Conservation (phyloP, 2,797 vertebrate species). For the Propithecus deckenii region DNA sequence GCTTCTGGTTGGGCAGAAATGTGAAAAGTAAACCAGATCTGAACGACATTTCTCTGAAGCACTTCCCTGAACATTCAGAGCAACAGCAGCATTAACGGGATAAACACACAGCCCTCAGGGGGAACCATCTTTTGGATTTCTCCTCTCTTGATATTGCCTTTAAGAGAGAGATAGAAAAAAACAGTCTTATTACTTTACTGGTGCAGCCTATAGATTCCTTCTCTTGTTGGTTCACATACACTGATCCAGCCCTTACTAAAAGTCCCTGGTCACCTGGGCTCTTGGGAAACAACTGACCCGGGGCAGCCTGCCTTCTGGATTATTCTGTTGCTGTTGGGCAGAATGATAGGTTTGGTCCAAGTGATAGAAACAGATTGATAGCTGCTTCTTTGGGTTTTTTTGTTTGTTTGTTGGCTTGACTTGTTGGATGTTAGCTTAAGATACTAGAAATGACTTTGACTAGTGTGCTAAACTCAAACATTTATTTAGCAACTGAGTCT, state of each 20-base stretch:
- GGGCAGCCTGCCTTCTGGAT: background rate
- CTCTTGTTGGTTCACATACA: background rate
- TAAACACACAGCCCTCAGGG: background rate
- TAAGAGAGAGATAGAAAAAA: background rate
- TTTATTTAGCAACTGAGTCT: background rate
- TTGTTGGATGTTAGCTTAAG: background rate
- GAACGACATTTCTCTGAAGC: background rate
- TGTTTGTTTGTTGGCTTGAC: background rate
- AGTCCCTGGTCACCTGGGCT: fast-evolving
- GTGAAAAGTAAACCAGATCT: background rate
- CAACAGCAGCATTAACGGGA: background rate
- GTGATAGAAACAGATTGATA: background rate
- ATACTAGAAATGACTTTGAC: background rate
- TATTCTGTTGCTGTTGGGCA: too few relatives aligned
- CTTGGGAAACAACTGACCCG: background rate
- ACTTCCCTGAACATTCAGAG: background rate
- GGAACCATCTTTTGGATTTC: background rate
- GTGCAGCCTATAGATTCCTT: background rate
- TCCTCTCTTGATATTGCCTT: background rate
- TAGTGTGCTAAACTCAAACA: background rate
- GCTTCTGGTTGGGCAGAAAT: background rate
- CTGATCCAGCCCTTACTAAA: background rate
- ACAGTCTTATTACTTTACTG: background rate
- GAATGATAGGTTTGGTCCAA: background rate
- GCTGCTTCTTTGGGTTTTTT: background rate